These are phyloP conservation scores for Upupa epops DNA, from an alignment of 2,113 vertebrate genomes.

Conservation along the genomic window DNA sequence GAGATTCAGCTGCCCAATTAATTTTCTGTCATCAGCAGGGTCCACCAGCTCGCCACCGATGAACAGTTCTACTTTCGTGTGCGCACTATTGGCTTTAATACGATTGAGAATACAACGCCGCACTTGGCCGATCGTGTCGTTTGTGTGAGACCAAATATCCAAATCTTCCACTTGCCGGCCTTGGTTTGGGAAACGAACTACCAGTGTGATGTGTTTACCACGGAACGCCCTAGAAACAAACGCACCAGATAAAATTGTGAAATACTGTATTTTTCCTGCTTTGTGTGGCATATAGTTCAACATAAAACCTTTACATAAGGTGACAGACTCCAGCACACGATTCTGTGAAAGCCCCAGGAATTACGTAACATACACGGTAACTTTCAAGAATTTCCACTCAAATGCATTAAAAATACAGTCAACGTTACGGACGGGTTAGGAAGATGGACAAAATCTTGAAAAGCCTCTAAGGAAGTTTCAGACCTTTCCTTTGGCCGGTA, in stretches of 20 bases:
- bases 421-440: background rate
- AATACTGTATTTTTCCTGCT: background rate
- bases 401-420: background rate
- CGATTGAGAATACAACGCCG: constrained; percentile 93
- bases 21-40: constrained; percentile 94
- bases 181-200: constrained; percentile 98
- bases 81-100: constrained; percentile 96
- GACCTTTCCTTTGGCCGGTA: background rate
- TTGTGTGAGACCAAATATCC: constrained; percentile 99
- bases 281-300: background rate
- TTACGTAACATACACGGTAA: background rate
- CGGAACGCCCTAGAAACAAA: constrained; percentile 88
- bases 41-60: constrained; percentile 97
- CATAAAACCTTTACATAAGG: background rate
- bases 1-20: constrained; percentile 96
- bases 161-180: constrained; percentile 97
- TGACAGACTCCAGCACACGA: background rate
- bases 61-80: constrained; percentile 97
- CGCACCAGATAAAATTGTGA: background rate
- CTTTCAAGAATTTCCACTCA: background rate
- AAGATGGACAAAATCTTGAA: background rate
- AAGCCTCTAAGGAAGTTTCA: background rate
- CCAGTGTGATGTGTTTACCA: constrained; percentile 95
- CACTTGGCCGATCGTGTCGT: constrained; percentile 98
- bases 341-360: background rate